phyloP scores from a whole-genome alignment of 2,888 invertebrate genomes.

The Phortica okadai region DNA sequence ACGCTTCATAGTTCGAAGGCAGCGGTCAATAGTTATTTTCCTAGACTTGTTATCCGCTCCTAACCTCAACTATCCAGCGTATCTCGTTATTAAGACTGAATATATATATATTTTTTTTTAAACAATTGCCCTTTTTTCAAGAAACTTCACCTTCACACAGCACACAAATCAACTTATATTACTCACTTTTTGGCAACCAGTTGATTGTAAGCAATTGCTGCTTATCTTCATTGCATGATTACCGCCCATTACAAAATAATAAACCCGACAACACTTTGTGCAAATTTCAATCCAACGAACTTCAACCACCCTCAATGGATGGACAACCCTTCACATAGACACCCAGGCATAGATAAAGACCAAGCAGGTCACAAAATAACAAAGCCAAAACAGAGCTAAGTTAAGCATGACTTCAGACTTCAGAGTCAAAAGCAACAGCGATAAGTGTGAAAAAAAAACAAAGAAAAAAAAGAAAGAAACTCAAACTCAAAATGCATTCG shows the following conservation, averaged over 20 bases:
- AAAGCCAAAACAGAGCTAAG: too few relatives aligned
- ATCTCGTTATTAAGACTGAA: too few relatives aligned
- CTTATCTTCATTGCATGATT: not conserved
- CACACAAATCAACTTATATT: not conserved
- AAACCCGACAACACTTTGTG: slow-evolving; percentile 17
- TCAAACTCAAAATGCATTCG: slow-evolving; percentile 4
- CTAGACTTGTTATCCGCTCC: too few relatives aligned
- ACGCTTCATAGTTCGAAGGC: too few relatives aligned
- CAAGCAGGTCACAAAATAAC: not conserved
- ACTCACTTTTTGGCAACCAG: not conserved
- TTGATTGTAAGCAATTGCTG: not conserved
- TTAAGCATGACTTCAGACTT: too few relatives aligned
- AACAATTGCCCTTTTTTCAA: too few relatives aligned
- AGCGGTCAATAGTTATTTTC: too few relatives aligned
- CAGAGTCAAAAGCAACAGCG: too few relatives aligned
- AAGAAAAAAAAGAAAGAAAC: not conserved
- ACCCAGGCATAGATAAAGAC: not conserved
- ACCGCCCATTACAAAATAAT: slow-evolving; percentile 24
- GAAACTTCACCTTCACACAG: not conserved
- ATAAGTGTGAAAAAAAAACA: too few relatives aligned
- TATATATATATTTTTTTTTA: too few relatives aligned
- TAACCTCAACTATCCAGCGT: too few relatives aligned
- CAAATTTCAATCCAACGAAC: not conserved
- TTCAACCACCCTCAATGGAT: not conserved
- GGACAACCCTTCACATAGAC: not conserved